Evolutionary conservation across 2,888 invertebrate genomes (phyloP).

Genomic region (Clostera curtula): DNA sequence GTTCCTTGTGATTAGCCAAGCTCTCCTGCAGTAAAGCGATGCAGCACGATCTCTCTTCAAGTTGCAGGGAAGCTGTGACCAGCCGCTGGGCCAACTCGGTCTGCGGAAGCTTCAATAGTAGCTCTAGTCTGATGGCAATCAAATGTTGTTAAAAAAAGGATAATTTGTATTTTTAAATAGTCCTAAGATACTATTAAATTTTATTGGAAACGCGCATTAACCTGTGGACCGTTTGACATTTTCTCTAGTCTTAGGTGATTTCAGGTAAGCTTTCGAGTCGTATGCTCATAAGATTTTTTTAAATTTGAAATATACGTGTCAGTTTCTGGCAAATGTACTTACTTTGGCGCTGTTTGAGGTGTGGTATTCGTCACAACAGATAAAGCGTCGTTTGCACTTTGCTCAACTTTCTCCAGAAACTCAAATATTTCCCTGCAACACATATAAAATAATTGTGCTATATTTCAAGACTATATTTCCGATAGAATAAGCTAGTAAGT

Average conservation of each 20-base stretch:
- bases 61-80: constrained; percentile 74
- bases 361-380: constrained; percentile 54
- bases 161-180: not conserved
- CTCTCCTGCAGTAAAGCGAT: constrained; percentile 76
- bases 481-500: too few relatives aligned
- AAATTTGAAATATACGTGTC: too few relatives aligned
- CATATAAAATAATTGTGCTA: too few relatives aligned
- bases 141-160: too few relatives aligned
- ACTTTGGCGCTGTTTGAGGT: constrained; percentile 61
- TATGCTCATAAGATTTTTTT: too few relatives aligned
- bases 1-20: constrained; percentile 69
- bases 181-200: too few relatives aligned
- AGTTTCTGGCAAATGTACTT: too few relatives aligned
- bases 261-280: too few relatives aligned
- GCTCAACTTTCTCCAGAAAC: constrained; percentile 79
- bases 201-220: too few relatives aligned
- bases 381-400: constrained; percentile 66
- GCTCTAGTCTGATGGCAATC: constrained; percentile 70
- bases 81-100: constrained; percentile 77
- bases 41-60: constrained; percentile 77
- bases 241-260: too few relatives aligned
- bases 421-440: constrained; percentile 76
- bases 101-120: constrained; percentile 68
- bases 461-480: too few relatives aligned
- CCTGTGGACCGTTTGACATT: too few relatives aligned